Evolutionary conservation across 2,113 vertebrate genomes (phyloP), one percentile per base, ranked within the genome.

Genomic region (Marmota flaviventris): DNA sequence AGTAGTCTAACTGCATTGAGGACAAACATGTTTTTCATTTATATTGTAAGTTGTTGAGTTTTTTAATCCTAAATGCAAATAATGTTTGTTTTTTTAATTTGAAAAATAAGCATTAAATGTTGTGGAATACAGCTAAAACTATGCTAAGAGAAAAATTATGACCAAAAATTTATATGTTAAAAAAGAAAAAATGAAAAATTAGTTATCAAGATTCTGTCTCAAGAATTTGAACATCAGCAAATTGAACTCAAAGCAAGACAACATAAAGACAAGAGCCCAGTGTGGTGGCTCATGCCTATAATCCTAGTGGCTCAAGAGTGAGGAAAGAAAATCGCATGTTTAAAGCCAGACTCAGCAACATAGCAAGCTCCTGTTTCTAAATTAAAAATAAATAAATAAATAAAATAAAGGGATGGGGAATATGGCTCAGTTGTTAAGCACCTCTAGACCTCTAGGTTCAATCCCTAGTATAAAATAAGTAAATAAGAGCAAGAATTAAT

Each of bases 151-250:
- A 96, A 93, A 58, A 75, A 63, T 53, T 96, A 45, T 85, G 17
- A 39, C 37, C 11, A 72, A 53, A 79, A 73, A 56, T 83, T 32
- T 72, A 39, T 37, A 51, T 58, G n/a, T 78, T 63, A 42, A 8
- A 58, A 56, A 58, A 58, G 20, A 86, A 45, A 63, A 90, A 42
- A 22, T 70, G 17, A 53, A 81, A 91, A 56, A 34, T 85, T 24
- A 75, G 3, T 37, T 32, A 65, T 72, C 11, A 27, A 91, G 45
- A 72, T 51, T 63, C 4, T 18, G 79, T 92, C 25, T 78, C 84
- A 95, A 82, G 20, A 93, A 92, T 89, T 93, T 89, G 17, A 56
- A 89, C 72, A 82, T 20, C 72, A 92, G 7, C 29, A 76, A 94
- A 78, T 75, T 92, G 69, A 96, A 58, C 51, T 88, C n/a, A 85